Base-by-base conservation (phyloP, 2,113 vertebrate genomes). In the Oenanthe melanoleuca region DNA sequence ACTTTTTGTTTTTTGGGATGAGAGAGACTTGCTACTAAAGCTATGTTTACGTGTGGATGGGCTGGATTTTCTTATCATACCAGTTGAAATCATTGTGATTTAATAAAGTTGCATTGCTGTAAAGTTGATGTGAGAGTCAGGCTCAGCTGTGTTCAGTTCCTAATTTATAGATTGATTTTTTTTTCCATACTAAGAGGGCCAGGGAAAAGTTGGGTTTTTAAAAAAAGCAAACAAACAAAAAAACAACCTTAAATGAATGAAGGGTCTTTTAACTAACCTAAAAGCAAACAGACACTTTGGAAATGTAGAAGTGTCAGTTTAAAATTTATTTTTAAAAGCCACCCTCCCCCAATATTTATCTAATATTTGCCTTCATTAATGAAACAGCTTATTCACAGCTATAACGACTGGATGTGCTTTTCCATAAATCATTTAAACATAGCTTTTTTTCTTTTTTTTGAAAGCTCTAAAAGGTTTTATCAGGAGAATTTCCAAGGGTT, bases 351-450 rank as follows among this genome's bases (percentile, higher is more conserved):
- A 34, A 4, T 92, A 92, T 80, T 97, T 97, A 97, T 95, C 97
- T 97, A 88, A 93, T 97, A 97, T 94, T 98, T 98, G 97, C 98
- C 98, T 98, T 98, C 97, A 85, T 97, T 97, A 98, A 98, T 97
- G 97, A 97, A 98, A 96, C 94, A 97, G 97, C 97, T 98, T 98
- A 93, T 97, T 98, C 97, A 98, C 96, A 96, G 91, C 96, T 90
- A 83, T 86, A 94, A 96, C 95, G 96, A 98, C 98, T 97, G 97
- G 97, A 97, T 97, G 97, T 98, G 98, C 97, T 97, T 97, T 97
- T 97, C 95, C 96, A 92, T 95, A 96, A 94, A 85, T 95, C 92
- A 91, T 95, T 95, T 95, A 88, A 94, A 96, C 78, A 88, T 95
- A 96, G 86, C 59, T 97, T 63, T 80, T 95, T 97, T 97, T 90